These are phyloP conservation scores for Melanostoma mellinum DNA, from an alignment of 2,888 invertebrate genomes.

Conservation along the genomic window DNA sequence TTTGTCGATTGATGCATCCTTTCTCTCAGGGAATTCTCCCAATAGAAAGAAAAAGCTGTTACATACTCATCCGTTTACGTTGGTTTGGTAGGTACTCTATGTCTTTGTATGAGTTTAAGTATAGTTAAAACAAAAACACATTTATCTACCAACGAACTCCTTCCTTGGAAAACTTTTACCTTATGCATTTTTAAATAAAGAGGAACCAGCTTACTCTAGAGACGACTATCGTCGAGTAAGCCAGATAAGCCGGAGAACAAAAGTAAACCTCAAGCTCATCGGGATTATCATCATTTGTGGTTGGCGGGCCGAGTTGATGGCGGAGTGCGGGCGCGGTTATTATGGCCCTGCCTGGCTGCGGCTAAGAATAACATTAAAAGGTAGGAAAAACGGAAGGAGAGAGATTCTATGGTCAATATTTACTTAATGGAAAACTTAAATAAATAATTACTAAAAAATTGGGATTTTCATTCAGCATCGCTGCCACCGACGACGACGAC, in stretches of 20 bases:
- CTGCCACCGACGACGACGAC: background rate
- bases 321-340: background rate
- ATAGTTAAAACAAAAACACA: background rate
- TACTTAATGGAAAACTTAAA: slow-evolving; percentile 69
- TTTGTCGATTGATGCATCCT: slow-evolving; percentile 49
- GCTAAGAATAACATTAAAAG: background rate
- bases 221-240: slow-evolving; percentile 63
- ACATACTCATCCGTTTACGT: background rate
- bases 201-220: slow-evolving; percentile 56
- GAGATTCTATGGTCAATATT: slow-evolving; percentile 62
- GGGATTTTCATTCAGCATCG: slow-evolving; percentile 35
- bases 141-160: slow-evolving; percentile 30
- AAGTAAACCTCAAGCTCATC: slow-evolving; percentile 59
- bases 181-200: slow-evolving; percentile 67
- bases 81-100: background rate
- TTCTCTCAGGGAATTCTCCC: slow-evolving; percentile 17
- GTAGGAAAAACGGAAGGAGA: slow-evolving; percentile 10
- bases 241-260: slow-evolving; percentile 65
- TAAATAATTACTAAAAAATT: slow-evolving; percentile 70
- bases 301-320: background rate
- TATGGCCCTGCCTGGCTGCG: background rate
- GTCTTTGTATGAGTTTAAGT: too few relatives aligned
- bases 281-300: slow-evolving; percentile 65
- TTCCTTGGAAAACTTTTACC: slow-evolving; percentile 30
- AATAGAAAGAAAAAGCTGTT: background rate